Base-by-base conservation (phyloP, 2,888 invertebrate genomes). In the Elmis aenea region DNA sequence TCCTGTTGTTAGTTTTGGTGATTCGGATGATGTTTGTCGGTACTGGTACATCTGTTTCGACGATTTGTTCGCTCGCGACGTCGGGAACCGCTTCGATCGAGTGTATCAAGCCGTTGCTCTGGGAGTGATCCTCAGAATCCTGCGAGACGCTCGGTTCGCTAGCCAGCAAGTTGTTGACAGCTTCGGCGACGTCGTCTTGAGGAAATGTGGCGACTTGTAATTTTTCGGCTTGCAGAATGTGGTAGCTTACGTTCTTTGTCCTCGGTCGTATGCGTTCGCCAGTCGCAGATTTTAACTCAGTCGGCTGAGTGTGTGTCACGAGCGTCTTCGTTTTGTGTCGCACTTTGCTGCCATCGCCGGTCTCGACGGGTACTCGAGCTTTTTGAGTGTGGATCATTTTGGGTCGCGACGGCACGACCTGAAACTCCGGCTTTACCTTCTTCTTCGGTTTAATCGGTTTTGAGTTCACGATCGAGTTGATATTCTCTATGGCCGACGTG, bases 341-440 rank as follows among this genome's bases (percentile, higher is more conserved):
- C 14, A 66, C 50, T 33, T 75, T 74, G 0, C 73, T 72, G 9
- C 73, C 73, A 32, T 73, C 73, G 5, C 64, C 66, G 2, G 70
- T 67, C 31, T 74, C 73, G 1, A 72, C 69, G 0, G 75, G 66
- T 2, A 74, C 71, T 18, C 74, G 65, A 20, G 75, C 73, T 52
- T 79, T 81, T 57, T 82, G 81, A 0, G 85, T 85, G 59, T 85
- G 85, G 50, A 85, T 85, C 85, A 85, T 85, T 56, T 80, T 80
- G 2, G 84, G 83, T 15, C 83, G 71, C 1, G 76, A 70, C 4
- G 72, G 70, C 28, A 66, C 60, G 49, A 61, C 37, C 50, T 53
- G 40, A 20, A 26, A 40, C 34, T 56, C 51, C 4, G 16, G 50
- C 56, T 55, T 66, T 3, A 63, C 54, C 38, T 68, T 69, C 22